These are phyloP conservation scores for Zaprionus ghesquierei DNA, from an alignment of 1,140 invertebrate species.

Conservation along the genomic window DNA sequence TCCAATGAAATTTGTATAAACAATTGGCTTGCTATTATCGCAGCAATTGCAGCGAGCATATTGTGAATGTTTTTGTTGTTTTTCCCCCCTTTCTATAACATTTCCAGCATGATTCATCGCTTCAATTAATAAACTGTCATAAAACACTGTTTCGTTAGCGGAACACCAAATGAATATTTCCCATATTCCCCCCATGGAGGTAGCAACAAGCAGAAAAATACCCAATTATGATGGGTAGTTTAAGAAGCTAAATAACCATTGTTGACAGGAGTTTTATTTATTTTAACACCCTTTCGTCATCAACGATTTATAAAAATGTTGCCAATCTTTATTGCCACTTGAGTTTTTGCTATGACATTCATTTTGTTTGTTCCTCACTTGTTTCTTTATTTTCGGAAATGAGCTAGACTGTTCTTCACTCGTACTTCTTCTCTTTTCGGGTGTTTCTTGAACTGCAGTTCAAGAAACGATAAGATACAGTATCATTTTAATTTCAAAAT, in stretches of 20 bases:
- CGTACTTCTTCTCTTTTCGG: not conserved
- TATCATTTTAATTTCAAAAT: not conserved
- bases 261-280: not conserved
- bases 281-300: not conserved
- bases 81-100: not conserved
- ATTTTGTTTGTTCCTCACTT: not conserved
- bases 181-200: not conserved
- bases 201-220: not conserved
- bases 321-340: not conserved
- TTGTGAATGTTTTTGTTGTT: not conserved
- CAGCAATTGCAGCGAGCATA: not conserved
- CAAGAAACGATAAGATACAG: constrained; percentile 6
- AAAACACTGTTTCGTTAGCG: constrained; percentile 11
- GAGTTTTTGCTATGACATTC: not conserved
- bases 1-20: constrained; percentile 18
- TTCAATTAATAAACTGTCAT: constrained; percentile 2
- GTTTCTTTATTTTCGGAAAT: not conserved
- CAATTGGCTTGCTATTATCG: constrained; percentile 15
- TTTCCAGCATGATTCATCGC: constrained; percentile 19
- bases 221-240: not conserved
- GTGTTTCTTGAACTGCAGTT: not conserved
- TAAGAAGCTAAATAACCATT: not conserved
- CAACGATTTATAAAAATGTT: not conserved
- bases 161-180: not conserved
- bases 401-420: not conserved